Percentiles rank a stretch among this genome's conserved stretches.
phyloP scores from a whole-genome alignment of 2,113 vertebrate species.

The Junco hyemalis region DNA sequence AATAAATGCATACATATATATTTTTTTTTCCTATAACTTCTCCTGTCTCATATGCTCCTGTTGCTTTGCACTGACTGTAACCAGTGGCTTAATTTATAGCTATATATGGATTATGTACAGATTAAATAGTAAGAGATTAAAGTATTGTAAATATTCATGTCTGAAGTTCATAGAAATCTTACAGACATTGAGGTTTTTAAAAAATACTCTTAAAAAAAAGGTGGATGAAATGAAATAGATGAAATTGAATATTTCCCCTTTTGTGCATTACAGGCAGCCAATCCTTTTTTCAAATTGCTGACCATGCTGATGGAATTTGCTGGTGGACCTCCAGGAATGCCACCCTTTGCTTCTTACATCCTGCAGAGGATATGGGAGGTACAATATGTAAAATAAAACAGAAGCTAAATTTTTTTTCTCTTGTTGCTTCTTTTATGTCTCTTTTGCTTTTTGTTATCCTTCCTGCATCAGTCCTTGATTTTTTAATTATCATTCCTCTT shows the following conservation, averaged over 20 bases:
- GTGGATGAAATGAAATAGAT: not conserved
- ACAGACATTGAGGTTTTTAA: not conserved
- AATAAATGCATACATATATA: not conserved
- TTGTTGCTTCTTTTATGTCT: not conserved
- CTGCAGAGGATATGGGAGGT: constrained; percentile 99
- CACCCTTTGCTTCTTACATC: constrained; percentile 96
- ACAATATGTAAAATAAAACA: constrained; percentile 31
- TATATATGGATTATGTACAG: not conserved
- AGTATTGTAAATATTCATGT: not conserved
- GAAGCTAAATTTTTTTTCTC: not conserved
- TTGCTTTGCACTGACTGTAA: not conserved
- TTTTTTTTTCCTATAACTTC: not conserved
- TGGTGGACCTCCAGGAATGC: constrained; percentile 97
- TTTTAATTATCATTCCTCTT: not conserved
- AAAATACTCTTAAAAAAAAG: not conserved
- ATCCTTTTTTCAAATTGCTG: constrained; percentile 98
- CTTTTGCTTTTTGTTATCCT: not conserved
- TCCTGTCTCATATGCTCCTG: not conserved
- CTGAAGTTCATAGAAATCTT: not conserved
- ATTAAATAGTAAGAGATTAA: not conserved
- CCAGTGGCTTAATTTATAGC: not conserved
- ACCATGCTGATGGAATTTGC: constrained; percentile 99
- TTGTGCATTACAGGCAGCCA: constrained; percentile 86
- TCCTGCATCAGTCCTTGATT: not conserved
- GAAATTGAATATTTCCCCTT: not conserved